Conservation (phyloP, 1,140 invertebrate genomes). For the Nephila pilipes region DNA sequence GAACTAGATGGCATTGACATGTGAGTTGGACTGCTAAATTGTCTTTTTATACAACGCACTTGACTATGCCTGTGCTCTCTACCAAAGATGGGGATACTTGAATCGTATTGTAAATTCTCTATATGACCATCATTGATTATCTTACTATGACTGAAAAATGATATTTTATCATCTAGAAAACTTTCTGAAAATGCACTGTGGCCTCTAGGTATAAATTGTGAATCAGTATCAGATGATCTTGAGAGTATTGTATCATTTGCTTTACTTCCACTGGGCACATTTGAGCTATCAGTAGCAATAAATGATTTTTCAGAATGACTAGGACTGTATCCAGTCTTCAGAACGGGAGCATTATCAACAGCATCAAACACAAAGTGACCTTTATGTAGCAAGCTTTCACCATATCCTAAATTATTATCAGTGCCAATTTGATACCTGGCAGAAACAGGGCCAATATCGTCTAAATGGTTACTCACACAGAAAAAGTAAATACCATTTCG, state of each 20-base stretch:
- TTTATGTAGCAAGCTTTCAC: conserved; percentile 94
- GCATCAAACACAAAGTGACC: conserved; percentile 87
- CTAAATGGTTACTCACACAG: conserved; percentile 32
- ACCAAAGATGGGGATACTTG: conserved; percentile 26
- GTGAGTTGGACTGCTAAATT: conserved; percentile 76
- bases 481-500: conserved; percentile 78
- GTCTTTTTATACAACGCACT: conserved; percentile 68
- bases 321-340: conserved; percentile 45
- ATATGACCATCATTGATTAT: conserved; percentile 7
- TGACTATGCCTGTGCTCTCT: conserved; percentile 60
- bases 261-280: conserved; percentile 44
- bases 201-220: conserved; percentile 58
- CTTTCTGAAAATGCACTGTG: conserved; percentile 69
- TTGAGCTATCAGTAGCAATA: conserved; percentile 62
- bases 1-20: conserved; percentile 76
- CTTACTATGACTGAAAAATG: conserved; percentile 57
- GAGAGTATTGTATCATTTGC: conserved; percentile 52
- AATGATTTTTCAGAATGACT: conserved; percentile 77
- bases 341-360: conserved; percentile 38
- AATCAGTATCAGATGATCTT: conserved; percentile 63
- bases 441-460: conserved; percentile 53
- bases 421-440: conserved; percentile 80
- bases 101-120: conserved; percentile 12
- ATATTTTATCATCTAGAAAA: conserved; percentile 70
- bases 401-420: conserved; percentile 90